A percentile compares a stretch with the other conserved stretches of the same genome.
phyloP scores from a whole-genome alignment of 2,797 vertebrate genomes.

The Dallia pectoralis region DNA sequence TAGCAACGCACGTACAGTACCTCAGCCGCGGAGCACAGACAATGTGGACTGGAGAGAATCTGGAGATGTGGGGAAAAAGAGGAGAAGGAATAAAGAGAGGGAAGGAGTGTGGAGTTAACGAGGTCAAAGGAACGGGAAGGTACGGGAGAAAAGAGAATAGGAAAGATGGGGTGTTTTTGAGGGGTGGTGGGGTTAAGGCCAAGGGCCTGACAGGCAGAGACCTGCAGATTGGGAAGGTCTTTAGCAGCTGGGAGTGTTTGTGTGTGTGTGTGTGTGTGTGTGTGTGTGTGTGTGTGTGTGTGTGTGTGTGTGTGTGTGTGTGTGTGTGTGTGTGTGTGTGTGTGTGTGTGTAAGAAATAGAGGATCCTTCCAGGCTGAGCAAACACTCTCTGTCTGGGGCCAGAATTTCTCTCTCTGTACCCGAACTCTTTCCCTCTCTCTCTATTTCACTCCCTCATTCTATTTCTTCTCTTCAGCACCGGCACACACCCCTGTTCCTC shows the following conservation, averaged over 20 bases:
- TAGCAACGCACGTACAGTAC: not conserved
- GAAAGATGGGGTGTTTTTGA: slow-evolving; percentile 10
- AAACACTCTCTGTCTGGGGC: slow-evolving; percentile 49
- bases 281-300: too few species aligned
- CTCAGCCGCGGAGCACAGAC: not conserved
- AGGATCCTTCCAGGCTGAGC: slow-evolving; percentile 34
- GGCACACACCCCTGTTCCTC: slow-evolving; percentile 21
- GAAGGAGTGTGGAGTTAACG: not conserved
- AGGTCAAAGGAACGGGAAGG: not conserved
- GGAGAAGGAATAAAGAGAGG: not conserved
- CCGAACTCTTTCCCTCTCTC: not conserved
- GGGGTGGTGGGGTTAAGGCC: slow-evolving; percentile 17
- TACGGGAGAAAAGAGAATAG: not conserved
- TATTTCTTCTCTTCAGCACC: slow-evolving; percentile 24
- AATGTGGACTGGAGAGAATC: not conserved
- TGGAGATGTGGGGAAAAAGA: not conserved
- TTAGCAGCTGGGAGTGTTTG: slow-evolving; percentile 23
- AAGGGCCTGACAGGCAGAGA: slow-evolving; percentile 40
- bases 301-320: not conserved
- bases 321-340: too few species aligned
- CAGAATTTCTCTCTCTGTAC: slow-evolving; percentile 32
- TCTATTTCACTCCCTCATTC: slow-evolving; percentile 38
- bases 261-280: not conserved
- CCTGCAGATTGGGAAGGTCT: slow-evolving; percentile 38
- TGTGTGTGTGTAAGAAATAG: not conserved